Conservation (phyloP, 2,113 vertebrate species). For the Rhinogobius similis region DNA sequence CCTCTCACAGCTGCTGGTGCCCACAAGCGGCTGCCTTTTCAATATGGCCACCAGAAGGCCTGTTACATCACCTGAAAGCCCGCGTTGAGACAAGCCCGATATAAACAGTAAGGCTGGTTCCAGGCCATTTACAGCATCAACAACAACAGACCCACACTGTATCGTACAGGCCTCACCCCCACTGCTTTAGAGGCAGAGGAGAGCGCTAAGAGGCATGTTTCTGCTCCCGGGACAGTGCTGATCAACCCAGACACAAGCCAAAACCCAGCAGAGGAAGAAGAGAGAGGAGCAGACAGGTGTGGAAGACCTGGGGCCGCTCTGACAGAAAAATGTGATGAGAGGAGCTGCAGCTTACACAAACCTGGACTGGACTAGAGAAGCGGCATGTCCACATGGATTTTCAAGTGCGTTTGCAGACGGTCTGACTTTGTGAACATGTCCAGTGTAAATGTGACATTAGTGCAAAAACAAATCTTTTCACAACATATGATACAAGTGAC, state of each 20-base stretch:
- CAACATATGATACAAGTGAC: too few relatives aligned
- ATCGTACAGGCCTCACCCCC: neutral
- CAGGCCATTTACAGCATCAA: constrained; percentile 23
- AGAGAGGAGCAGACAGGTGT: constrained; percentile 21
- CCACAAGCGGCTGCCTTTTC: constrained; percentile 30
- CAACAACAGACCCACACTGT: constrained; percentile 14
- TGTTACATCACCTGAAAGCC: constrained; percentile 47
- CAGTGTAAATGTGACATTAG: too few relatives aligned
- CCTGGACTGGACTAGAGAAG: neutral
- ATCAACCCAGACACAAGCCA: neutral
- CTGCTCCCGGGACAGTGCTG: neutral
- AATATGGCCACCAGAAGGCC: constrained; percentile 42
- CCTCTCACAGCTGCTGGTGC: constrained; percentile 25
- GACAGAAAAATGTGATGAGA: neutral
- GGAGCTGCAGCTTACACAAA: constrained; percentile 6
- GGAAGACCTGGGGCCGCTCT: constrained; percentile 4
- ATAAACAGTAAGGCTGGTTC: constrained; percentile 6
- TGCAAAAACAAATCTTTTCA: too few relatives aligned
- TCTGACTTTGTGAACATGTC: neutral
- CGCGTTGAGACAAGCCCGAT: constrained; percentile 12
- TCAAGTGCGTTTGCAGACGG: neutral
- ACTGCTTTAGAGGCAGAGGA: neutral
- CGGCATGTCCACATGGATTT: neutral
- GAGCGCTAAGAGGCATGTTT: neutral
- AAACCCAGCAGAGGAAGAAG: neutral